Base-by-base conservation (phyloP, 2,113 vertebrate genomes). In the Pandion haliaetus region DNA sequence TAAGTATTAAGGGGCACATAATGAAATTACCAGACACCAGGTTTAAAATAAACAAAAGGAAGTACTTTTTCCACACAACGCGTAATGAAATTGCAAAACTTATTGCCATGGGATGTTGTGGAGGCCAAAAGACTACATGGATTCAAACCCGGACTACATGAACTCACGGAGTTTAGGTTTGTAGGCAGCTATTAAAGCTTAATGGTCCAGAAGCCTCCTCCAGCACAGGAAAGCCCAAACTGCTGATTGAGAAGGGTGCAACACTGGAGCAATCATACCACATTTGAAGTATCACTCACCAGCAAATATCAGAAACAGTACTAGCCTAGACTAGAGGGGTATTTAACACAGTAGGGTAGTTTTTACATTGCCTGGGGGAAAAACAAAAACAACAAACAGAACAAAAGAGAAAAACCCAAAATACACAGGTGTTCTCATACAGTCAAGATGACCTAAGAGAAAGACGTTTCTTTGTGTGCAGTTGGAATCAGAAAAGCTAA, bases 31-130 rank as follows among this genome's bases (percentile, higher is more conserved):
- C 61, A 93, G 83, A 63, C 26, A 40, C 32, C 63, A 67, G 40
- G 61, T 76, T 91, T 85, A 84, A 95, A 92, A 92, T 58, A 88
- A 95, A 84, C 32, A 84, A 44, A 83, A 96, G 63, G 32, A 94
- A 97, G 77, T n/a, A 44, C n/a, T 79, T 86, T 54, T 84, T 50
- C 50, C 55, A 89, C 40, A 82, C 55, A 63, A 38, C 4, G 45
- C 8, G 3, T 61, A 71, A 94, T 36, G 52, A 52, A 92, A 59
- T 40, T 65, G 52, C 57, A 63, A 85, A 89, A 91, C 10, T 52
- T 73, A 84, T 3, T 94, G 52, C 18, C 61, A 40, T 17, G 28
- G 17, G 29, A 59, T 38, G 24, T 32, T 0, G 1, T 3, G 25
- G 36, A 91, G 49, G 78, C 70, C 69, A 77, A 93, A 59, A 89